Conservation (phyloP, 2,113 vertebrate genomes). For the Bostrychus sinensis region DNA sequence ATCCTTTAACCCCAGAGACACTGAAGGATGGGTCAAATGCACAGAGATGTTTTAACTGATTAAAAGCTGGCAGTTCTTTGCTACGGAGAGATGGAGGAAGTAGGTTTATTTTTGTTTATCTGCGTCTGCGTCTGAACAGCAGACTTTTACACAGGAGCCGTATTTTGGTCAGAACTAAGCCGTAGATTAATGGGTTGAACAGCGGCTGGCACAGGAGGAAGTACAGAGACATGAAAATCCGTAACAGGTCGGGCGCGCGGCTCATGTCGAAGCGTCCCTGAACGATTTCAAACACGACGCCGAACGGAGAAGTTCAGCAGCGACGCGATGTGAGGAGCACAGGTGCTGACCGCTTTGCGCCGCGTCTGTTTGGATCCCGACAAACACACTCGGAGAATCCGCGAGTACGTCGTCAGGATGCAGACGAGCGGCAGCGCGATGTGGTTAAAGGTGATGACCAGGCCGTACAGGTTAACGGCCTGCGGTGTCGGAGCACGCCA, state of each 20-base stretch:
- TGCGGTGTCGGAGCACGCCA: constrained; percentile 55
- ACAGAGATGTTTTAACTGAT: no score
- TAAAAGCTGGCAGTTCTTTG: no score
- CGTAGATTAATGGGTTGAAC: constrained; percentile 13
- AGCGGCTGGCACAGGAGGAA: constrained; percentile 16
- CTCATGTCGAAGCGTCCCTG: constrained; percentile 17
- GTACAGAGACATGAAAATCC: constrained; percentile 8
- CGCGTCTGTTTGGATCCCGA: constrained; percentile 3
- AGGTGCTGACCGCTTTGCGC: constrained; percentile 38
- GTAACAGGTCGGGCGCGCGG: not conserved
- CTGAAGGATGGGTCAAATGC: no score
- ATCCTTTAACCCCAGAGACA: no score
- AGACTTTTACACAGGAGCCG: not conserved
- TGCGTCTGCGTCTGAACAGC: not conserved
- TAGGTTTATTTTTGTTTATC: no score
- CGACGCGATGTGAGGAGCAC: constrained; percentile 38
- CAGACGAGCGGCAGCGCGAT: not conserved
- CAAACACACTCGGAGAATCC: constrained; percentile 33
- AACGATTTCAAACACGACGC: not conserved
- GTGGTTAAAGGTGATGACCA: not conserved
- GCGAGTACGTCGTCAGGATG: constrained; percentile 25
- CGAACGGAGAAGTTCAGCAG: constrained; percentile 25
- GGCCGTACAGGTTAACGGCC: constrained; percentile 52
- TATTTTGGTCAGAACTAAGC: constrained; percentile 18
- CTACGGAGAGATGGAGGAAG: no score